Base-by-base conservation (phyloP, 2,113 vertebrate genomes). In the Seriola dumerili region DNA sequence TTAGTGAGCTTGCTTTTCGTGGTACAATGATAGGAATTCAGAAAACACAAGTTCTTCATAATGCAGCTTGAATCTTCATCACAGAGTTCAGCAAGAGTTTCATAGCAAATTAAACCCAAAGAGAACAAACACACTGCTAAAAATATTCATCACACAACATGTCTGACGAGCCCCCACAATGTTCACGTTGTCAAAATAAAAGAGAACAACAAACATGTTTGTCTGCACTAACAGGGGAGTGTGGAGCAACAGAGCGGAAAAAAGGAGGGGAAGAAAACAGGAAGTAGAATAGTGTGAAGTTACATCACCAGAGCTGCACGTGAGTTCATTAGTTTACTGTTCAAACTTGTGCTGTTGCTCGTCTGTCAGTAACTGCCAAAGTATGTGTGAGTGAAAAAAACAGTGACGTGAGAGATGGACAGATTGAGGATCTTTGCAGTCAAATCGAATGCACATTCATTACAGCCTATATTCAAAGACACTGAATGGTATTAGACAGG, bases 311-410 rank as follows among this genome's bases (percentile, higher is more conserved):
- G 40, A 62, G 69, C 25, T 61, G 76, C 17, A 63, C 64, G 29
- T 29, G 65, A 58, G 72, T 62, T 25, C 36, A 42, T 77, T 48
- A 46, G 61, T 66, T 79, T 64, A 57, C 23, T 87, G 77, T 79
- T 86, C n/a, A 78, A 62, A 88, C 88, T 54, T 79, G 83, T 77
- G 67, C 85, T 80, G 82, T 81, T 78, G 62, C 34, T 84, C 46
- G 4, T 61, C 46, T 38, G 58, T 48, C 5, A 48, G n/a, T 54
- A 63, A 67, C 29, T 23, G 29, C 5, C 23, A 21, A 65, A 36
- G 48, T 52, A 54, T 46, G 44, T 13, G 34, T 5, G 19, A 14
- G 52, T 65, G 54, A n/a, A 4, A 54, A 74, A 73, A 46, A 32
- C 17, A 52, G 50, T 58, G 19, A 86, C 59, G 62, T 67, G 34